A percentile compares a stretch with the other conserved stretches of the same genome.
phyloP scores from a whole-genome alignment of 2,113 vertebrate genomes.

The Chamaetylas fuelleborni region DNA sequence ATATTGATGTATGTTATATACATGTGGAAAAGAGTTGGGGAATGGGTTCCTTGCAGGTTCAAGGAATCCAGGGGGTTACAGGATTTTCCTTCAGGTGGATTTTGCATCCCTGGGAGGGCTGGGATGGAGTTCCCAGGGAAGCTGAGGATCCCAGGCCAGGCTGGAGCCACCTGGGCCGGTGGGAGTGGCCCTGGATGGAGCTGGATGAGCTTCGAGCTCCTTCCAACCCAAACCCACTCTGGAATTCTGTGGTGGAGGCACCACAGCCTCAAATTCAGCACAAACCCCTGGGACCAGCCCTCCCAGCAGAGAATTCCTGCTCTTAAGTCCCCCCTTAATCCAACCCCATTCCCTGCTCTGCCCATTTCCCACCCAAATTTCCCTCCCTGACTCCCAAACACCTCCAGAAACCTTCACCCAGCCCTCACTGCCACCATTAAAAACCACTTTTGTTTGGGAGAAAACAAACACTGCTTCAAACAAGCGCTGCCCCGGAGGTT shows the following conservation, averaged over 20 bases:
- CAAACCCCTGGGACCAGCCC: accelerated
- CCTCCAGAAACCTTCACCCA: background rate
- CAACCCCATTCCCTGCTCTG: accelerated
- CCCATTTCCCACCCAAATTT: background rate
- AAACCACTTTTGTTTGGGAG: background rate
- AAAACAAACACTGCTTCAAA: background rate
- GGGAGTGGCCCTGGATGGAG: background rate
- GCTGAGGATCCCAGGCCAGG: background rate
- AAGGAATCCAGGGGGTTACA: background rate
- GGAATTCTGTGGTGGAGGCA: background rate
- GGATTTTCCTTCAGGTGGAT: background rate
- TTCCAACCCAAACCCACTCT: background rate
- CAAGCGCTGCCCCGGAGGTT: slow-evolving; percentile 37
- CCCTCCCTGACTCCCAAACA: background rate
- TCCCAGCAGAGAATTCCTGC: accelerated
- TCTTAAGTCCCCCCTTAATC: accelerated
- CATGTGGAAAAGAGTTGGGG: accelerated
- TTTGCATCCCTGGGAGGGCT: background rate
- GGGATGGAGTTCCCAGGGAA: background rate
- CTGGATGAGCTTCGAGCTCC: background rate
- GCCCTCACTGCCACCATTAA: background rate
- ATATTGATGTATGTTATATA: accelerated
- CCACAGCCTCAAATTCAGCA: accelerated
- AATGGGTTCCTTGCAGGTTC: background rate
- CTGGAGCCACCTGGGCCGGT: accelerated